Percentiles rank a stretch among this genome's conserved stretches.
Evolutionary conservation across 2,113 vertebrate species (phyloP).

Genomic region (Hyaena hyaena): DNA sequence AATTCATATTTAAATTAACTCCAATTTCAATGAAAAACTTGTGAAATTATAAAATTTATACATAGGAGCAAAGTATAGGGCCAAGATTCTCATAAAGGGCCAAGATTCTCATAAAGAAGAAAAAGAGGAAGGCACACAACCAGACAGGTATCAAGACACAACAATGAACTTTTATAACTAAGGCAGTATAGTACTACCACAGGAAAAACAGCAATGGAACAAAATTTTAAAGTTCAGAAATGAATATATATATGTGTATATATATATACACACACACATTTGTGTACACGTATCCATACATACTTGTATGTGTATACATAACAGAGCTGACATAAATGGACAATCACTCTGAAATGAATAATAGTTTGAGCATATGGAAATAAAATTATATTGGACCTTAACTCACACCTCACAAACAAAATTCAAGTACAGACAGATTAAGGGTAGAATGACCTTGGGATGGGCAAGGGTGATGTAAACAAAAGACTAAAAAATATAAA

Average conservation of each 20-base stretch:
- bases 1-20: neutral
- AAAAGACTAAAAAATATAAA: neutral
- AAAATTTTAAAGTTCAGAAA: conserved; percentile 15
- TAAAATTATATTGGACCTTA: neutral
- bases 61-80: neutral
- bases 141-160: neutral
- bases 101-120: neutral
- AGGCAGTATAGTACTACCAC: neutral
- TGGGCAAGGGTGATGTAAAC: neutral
- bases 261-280: too few relatives aligned
- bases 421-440: neutral
- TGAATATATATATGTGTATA: neutral
- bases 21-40: neutral
- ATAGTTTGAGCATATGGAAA: neutral
- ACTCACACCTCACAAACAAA: conserved; percentile 21
- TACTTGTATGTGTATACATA: neutral
- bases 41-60: neutral
- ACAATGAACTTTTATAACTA: neutral
- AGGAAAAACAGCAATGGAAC: neutral
- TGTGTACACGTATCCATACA: too few relatives aligned
- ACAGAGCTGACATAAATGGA: neutral
- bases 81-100: neutral
- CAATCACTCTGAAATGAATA: neutral
- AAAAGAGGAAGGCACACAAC: neutral
- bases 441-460: neutral